These are phyloP conservation scores for Theretra japonica DNA, from an alignment of 2,888 invertebrate species.

Conservation along the genomic window DNA sequence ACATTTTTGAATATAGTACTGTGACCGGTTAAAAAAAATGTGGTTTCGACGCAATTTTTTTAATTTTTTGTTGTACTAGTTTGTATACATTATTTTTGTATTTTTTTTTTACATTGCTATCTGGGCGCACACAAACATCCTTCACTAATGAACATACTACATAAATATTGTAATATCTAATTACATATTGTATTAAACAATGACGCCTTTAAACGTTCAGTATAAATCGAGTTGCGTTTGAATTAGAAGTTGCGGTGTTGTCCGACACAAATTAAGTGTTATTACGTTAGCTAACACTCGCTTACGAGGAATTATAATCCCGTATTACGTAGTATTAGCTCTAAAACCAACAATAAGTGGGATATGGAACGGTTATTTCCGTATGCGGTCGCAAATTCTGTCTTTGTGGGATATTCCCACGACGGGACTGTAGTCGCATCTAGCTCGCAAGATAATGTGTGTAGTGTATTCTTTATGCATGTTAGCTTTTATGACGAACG, in stretches of 20 bases:
- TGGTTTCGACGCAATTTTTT: no score
- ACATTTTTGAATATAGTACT: no score
- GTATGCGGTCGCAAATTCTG: not conserved
- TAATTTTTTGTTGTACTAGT: no score
- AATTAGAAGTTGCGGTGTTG: not conserved
- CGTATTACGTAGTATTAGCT: not conserved
- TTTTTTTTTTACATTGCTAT: no score
- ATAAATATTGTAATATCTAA: no score
- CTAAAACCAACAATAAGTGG: not conserved
- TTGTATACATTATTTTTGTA: no score
- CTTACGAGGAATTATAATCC: not conserved
- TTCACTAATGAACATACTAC: no score
- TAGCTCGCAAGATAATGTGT: no score
- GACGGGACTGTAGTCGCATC: not conserved
- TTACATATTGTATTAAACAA: not conserved
- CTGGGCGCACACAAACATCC: no score
- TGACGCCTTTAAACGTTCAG: not conserved
- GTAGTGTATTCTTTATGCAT: no score
- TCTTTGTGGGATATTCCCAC: not conserved
- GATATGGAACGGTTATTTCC: not conserved
- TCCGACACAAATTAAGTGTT: not conserved
- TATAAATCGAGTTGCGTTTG: not conserved
- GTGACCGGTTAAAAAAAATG: no score
- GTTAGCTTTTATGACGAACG: no score
- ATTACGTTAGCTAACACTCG: conserved; percentile 11